Conservation (phyloP, 2,113 vertebrate genomes). For the Tachuris rubrigastra region DNA sequence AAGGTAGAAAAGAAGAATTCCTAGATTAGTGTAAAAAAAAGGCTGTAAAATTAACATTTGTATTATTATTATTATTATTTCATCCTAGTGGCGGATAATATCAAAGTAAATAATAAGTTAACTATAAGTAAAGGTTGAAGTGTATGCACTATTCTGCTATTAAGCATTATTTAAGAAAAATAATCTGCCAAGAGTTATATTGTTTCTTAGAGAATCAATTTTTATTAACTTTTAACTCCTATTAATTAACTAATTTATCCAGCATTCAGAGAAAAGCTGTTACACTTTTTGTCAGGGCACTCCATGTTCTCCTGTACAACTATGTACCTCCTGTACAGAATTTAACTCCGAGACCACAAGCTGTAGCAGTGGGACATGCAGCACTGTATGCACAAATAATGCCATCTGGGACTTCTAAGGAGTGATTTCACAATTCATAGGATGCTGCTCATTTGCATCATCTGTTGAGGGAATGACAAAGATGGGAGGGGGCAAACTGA, state of each 20-base stretch:
- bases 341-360: neutral
- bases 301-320: neutral
- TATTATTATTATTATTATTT: neutral
- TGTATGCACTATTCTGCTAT: neutral
- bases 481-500: neutral
- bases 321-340: neutral
- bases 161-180: neutral
- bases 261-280: neutral
- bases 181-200: neutral
- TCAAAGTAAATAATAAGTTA: neutral
- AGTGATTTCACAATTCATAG: neutral
- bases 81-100: neutral
- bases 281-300: neutral
- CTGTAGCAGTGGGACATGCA: rapidly evolving
- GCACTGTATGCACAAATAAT: neutral
- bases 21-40: neutral
- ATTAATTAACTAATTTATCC: neutral
- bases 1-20: neutral
- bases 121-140: neutral
- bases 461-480: neutral
- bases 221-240: neutral
- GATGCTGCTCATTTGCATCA: neutral
- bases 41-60: neutral
- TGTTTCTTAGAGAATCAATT: neutral
- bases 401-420: neutral